Evolutionary conservation across 2,888 invertebrate genomes (phyloP).

Genomic region (Tenthredo mesomela): DNA sequence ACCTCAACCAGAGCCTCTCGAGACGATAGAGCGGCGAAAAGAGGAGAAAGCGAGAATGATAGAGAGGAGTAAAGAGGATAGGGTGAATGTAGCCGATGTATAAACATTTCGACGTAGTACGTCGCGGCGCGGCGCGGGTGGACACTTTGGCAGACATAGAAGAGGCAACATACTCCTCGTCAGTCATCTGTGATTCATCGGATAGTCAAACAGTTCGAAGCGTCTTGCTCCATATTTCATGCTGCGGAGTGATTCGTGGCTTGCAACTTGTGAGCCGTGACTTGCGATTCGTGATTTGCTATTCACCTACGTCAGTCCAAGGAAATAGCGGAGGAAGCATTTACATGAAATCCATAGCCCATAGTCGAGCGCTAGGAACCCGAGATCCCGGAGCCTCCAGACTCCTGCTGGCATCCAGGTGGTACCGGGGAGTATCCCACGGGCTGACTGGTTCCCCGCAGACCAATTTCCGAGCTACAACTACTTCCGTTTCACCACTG

Average conservation of each 20-base stretch:
- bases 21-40: background rate
- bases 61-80: background rate
- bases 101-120: conserved; percentile 7
- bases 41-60: background rate
- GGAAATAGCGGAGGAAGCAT: conserved; percentile 49
- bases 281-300: conserved; percentile 42
- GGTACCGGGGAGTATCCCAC: background rate
- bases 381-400: background rate
- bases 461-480: conserved; percentile 50
- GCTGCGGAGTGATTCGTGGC: conserved; percentile 4
- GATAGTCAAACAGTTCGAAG: conserved; percentile 38
- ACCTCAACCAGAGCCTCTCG: background rate
- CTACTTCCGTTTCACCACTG: conserved; percentile 48
- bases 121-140: background rate
- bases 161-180: conserved; percentile 12
- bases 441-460: conserved; percentile 44
- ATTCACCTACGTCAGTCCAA: conserved; percentile 43
- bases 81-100: conserved; percentile 21
- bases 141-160: background rate
- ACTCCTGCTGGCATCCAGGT: conserved; percentile 27
- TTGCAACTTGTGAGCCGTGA: background rate
- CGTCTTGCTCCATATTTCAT: conserved; percentile 43
- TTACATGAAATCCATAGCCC: conserved; percentile 51
- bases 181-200: conserved; percentile 45
- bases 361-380: conserved; percentile 1